Evolutionary conservation across 92 coral and sea anemone genomes (phyloP), one percentile per base, ranked within the genome.

Genomic region (Blastomussa wellsi): DNA sequence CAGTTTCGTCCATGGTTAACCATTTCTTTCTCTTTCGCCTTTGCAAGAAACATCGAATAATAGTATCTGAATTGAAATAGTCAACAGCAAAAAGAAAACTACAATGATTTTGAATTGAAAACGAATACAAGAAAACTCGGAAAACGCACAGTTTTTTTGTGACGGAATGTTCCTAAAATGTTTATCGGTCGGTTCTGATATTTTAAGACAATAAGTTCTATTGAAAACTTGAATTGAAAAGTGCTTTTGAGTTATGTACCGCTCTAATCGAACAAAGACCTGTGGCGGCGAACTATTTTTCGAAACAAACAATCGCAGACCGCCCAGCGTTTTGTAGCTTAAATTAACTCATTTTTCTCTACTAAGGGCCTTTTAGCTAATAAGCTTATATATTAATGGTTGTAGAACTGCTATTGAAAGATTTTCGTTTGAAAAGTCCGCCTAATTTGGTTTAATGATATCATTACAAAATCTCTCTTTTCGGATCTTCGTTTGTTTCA

Each of bases 341-440:
- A 82, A 92, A 92, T 92, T 85, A 86, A 90, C 75, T 89, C 73
- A 89, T 86, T 86, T 89, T 82, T 44, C 86, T 60, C 89, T 78
- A 89, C 82, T 89, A 92, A 86, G 76, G 85, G 62, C 92, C 84
- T 86, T 86, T 78, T 77, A 79, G 44, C 83, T 84, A 90, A 76
- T 90, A 80, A 90, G 81, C 79, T 90, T 84, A 86, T 83, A 83
- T 59, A 44, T 44, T 44, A 82, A 81, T 80, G 84, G 77, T 60
- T 74, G 44, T 68, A 68, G 89, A 85, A 88, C 81, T 79, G 77
- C 82, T 85, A 77, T 87, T 82, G 84, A 88, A 85, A 83, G 73
- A 84, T 36, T 55, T 91, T 84, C 91, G 74, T 86, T 88, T 88
- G 90, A 88, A 75, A 83, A 71, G 64, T 74, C 90, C 91, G 94